Evolutionary conservation across 1,140 invertebrate species (phyloP), one percentile per base, ranked within the genome.

Genomic region (Listronotus oregonensis): DNA sequence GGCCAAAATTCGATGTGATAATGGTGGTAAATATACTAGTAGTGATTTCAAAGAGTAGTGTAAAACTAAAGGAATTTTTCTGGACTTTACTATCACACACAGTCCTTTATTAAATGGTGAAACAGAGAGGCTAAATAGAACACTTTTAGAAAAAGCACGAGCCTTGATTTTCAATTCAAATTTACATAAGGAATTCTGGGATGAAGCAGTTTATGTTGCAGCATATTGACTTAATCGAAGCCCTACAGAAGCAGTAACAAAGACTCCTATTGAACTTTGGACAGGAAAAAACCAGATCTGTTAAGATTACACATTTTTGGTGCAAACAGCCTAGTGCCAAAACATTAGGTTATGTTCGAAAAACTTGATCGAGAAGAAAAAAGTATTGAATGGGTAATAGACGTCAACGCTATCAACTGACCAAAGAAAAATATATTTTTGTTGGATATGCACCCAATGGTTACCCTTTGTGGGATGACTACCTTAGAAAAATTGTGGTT

Each of bases 91-190:
- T 8, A 54, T 71, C 12, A 64, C 70, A 15, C 72, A 77, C 61
- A 65, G 73, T 10, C 75, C 80, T 42, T 64, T 77, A 60, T 60
- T 73, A 60, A 82, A 82, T 73, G 79, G 79, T 32, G 56, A 71
- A n/a, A 68, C 75, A 5, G 80, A 82, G 67, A 64, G 80, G 21
- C 63, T 72, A 6, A 81, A 81, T 55, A 27, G 78, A 55, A 78
- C 73, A 0, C 14, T 81, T 0, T 50, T 73, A 5, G 70, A 79
- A 8, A 73, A 67, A 62, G 73, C 76, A 7, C 64, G 78, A 67
- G 67, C 73, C 11, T 54, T 81, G 50, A 43, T 82, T 14, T 60
- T 67, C 37, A 69, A 73, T 6, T 55, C 71, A 27, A 57, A 70
- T 17, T 34, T 74, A 17, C 17, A 50, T 27, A 71, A 72, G 49